Evolutionary conservation across 2,113 vertebrate genomes (phyloP), one percentile per base, ranked within the genome.

Genomic region (Oreocharis arfaki): DNA sequence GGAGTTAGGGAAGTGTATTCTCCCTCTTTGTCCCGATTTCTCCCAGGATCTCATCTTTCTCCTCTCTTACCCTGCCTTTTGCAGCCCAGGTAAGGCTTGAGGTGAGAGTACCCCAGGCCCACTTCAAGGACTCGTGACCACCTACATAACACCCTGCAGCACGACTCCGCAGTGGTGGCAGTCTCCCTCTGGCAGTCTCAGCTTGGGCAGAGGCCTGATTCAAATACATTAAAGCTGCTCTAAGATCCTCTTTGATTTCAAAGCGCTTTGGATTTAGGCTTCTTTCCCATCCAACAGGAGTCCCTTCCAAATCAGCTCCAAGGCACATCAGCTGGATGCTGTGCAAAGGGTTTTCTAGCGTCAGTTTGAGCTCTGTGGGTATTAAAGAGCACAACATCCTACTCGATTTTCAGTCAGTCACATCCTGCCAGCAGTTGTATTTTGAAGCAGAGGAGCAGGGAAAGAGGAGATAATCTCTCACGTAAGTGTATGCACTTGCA

Each of bases 121-220:
- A 18, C 13, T 19, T 44, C 20, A 60, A 23, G 27, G 30, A 3
- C 28, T 37, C 23, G 42, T 70, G 42, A n/a, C 16, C 47, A 39
- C 35, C 24, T 60, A 35, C 21, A 4, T 37, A 75, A 5, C 16
- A 13, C 17, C 11, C 50, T 2, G 3, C 46, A 77, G 30, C 78
- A 65, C 0, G 0, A 7, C 24, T 44, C 57, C 3, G 2, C 32
- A 33, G 19, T 39, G 30, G 6, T 2, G 7, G 24, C 39, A 19
- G 1, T 33, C 39, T 79, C 52, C 16, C 35, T 67, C 35, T 52
- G 22, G 56, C 75, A 83, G 57, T 10, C 63, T 37, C 68, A 90
- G 22, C 60, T 30, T 74, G 37, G 26, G 39, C 16, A 89, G 44
- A 42, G 12, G 18, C 28, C 53, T 39, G 37, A 63, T 67, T 76